These are phyloP conservation scores for Ptilonorhynchus violaceus DNA, from an alignment of 2,113 vertebrate species.

Conservation along the genomic window DNA sequence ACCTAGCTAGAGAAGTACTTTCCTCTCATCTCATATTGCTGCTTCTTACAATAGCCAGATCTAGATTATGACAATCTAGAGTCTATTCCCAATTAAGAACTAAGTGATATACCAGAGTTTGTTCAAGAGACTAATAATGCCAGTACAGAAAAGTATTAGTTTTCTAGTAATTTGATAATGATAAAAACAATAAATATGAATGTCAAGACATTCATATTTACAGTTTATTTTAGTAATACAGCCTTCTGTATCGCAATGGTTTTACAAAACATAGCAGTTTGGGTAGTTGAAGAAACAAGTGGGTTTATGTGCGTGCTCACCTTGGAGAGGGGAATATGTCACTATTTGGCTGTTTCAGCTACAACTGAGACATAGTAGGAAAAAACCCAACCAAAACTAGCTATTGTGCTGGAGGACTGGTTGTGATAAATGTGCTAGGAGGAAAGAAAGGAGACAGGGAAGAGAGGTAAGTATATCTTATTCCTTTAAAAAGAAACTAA, in stretches of 20 bases:
- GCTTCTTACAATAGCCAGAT: neutral
- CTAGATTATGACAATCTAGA: neutral
- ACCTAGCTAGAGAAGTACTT: neutral
- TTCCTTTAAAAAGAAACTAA: neutral
- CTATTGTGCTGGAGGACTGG: neutral
- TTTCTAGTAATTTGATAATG: neutral
- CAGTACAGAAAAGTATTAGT: neutral
- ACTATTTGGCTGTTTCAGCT: neutral
- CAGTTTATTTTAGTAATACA: neutral
- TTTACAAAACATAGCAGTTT: neutral
- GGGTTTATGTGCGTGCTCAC: neutral
- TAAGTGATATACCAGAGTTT: neutral
- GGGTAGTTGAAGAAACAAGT: neutral
- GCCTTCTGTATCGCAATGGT: neutral
- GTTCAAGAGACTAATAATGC: neutral
- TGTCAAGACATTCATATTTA: neutral
- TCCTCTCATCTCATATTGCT: neutral
- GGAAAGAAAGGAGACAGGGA: neutral
- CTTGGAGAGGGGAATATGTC: neutral
- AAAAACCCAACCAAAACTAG: neutral
- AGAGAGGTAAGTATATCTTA: neutral
- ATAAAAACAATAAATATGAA: neutral
- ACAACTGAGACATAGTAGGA: neutral
- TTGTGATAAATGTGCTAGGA: neutral
- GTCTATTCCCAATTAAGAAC: neutral